These are phyloP conservation scores for Cottoperca gobio DNA, from an alignment of 2,797 vertebrate species.

Conservation along the genomic window DNA sequence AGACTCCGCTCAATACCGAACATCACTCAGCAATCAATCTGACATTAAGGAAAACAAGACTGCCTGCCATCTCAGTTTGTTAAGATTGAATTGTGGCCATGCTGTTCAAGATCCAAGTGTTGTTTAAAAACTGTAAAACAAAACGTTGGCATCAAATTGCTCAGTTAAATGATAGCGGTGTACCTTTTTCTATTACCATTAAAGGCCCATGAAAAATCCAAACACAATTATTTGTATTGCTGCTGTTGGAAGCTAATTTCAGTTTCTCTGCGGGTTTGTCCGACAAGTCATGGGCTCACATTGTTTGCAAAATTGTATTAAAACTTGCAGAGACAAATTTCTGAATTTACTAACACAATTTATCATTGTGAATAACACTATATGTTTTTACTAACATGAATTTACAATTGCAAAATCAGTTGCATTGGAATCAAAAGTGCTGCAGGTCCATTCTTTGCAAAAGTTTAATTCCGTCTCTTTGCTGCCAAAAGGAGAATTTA, in stretches of 20 bases:
- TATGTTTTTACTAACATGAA: background rate
- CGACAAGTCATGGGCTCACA: slow-evolving; percentile 9
- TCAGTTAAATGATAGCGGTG: slow-evolving; percentile 26
- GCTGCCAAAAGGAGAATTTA: background rate
- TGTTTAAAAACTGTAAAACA: slow-evolving; percentile 45
- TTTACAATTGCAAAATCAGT: background rate
- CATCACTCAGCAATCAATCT: slow-evolving; percentile 67
- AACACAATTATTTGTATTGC: slow-evolving; percentile 32
- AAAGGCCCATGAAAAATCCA: slow-evolving; percentile 38
- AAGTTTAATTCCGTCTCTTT: background rate
- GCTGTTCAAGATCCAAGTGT: slow-evolving; percentile 38
- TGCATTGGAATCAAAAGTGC: background rate
- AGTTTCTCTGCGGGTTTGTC: slow-evolving; percentile 43
- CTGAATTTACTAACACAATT: background rate
- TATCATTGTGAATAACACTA: slow-evolving; percentile 7
- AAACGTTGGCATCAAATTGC: slow-evolving; percentile 44
- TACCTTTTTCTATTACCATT: slow-evolving; percentile 23
- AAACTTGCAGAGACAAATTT: slow-evolving; percentile 29
- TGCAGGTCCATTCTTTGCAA: background rate
- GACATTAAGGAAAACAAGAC: slow-evolving; percentile 51
- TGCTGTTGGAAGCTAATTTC: slow-evolving; percentile 45
- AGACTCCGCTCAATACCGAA: slow-evolving; percentile 44
- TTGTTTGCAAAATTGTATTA: slow-evolving; percentile 34
- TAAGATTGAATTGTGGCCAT: slow-evolving; percentile 44
- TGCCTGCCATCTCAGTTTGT: slow-evolving; percentile 46